Conservation (phyloP, 2,113 vertebrate genomes). For the Trachemys scripta region DNA sequence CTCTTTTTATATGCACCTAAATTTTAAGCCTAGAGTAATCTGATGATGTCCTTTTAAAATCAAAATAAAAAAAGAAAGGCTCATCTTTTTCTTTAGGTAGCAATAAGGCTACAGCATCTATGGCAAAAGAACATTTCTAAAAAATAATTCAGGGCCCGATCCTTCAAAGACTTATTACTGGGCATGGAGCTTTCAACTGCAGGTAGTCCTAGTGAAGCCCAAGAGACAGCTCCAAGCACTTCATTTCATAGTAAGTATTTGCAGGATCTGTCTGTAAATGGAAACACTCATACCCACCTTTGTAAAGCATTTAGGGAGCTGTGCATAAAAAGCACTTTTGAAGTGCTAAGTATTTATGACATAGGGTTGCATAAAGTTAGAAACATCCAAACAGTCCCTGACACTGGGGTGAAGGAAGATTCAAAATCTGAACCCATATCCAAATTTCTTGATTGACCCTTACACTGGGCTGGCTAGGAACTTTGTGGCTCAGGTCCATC, state of each 20-base stretch:
- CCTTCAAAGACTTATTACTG: not conserved
- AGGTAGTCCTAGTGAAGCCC: not conserved
- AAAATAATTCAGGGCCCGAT: not conserved
- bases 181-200: rapidly evolving
- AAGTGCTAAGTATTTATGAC: conserved; percentile 2
- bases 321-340: not conserved
- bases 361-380: not conserved
- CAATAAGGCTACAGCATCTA: not conserved
- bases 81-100: not conserved
- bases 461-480: not conserved
- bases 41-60: not conserved
- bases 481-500: not conserved
- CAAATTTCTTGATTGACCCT: not conserved
- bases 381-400: not conserved
- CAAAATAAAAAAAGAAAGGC: not conserved
- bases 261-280: not conserved
- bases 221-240: not conserved
- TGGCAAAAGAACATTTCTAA: not conserved
- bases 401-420: not conserved
- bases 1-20: not conserved
- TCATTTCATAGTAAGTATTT: not conserved
- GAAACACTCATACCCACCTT: not conserved
- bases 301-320: not conserved
- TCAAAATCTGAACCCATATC: rapidly evolving
- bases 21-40: not conserved